Evolutionary conservation across 1,140 invertebrate species (phyloP).

Genomic region (Acromyrmex heyeri): DNA sequence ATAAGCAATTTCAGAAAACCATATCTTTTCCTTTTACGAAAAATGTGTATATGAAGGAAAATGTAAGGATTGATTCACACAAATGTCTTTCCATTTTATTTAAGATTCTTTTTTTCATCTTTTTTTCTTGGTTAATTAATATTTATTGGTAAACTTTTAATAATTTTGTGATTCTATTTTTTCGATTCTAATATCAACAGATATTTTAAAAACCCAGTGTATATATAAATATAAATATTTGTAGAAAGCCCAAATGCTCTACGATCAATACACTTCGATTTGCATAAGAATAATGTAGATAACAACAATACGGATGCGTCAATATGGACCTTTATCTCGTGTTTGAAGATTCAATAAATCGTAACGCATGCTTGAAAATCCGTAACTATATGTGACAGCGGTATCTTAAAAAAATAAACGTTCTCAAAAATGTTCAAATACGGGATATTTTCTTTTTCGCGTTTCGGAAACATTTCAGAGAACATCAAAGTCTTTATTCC

Average conservation of each 20-base stretch:
- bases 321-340: not conserved
- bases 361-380: constrained; percentile 30
- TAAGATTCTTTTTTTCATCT: not conserved
- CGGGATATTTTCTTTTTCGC: not conserved
- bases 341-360: not conserved
- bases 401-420: constrained; percentile 41
- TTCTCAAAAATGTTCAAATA: not conserved
- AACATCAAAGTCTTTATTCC: not conserved
- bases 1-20: not conserved
- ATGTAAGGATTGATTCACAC: not conserved
- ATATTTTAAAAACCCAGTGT: not conserved
- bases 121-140: not conserved
- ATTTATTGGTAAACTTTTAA: not conserved
- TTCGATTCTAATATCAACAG: no score
- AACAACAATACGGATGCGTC: not conserved
- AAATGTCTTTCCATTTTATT: not conserved
- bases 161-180: not conserved
- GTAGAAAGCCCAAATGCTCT: not conserved
- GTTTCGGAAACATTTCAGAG: not conserved
- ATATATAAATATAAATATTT: not conserved
- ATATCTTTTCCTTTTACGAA: not conserved
- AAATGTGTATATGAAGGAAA: not conserved
- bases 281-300: constrained; percentile 48
- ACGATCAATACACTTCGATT: constrained; percentile 57
- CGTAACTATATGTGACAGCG: constrained; percentile 12